Percentiles rank a stretch among this genome's conserved stretches.
Evolutionary conservation across 2,888 invertebrate species (phyloP).

Genomic region (Lagria hirta): DNA sequence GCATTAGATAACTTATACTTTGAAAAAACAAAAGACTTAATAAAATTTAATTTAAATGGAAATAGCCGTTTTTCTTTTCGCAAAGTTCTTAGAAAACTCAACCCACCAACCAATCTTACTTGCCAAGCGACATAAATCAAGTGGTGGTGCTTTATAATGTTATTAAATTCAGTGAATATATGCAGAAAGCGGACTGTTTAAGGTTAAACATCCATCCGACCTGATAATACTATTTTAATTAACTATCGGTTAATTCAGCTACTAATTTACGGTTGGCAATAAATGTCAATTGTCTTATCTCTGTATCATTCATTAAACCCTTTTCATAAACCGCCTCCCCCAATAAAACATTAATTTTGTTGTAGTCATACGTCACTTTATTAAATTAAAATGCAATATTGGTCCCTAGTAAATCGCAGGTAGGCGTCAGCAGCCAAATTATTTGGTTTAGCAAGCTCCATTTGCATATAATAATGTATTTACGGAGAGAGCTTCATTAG

Average conservation of each 20-base stretch:
- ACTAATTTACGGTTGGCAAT: slow-evolving; percentile 15
- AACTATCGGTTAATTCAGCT: slow-evolving; percentile 8
- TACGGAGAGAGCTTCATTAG: slow-evolving; percentile 50
- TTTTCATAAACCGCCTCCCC: neutral
- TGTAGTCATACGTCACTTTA: neutral
- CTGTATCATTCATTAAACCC: slow-evolving; percentile 7
- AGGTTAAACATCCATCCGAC: slow-evolving; percentile 6
- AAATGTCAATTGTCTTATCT: slow-evolving; percentile 13
- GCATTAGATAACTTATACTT: no score
- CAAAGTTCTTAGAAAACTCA: no score
- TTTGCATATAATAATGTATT: slow-evolving; percentile 53
- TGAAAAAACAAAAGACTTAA: no score
- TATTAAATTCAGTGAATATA: slow-evolving; percentile 20
- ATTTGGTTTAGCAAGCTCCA: slow-evolving; percentile 47
- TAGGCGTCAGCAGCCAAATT: slow-evolving; percentile 30
- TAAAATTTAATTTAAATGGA: no score
- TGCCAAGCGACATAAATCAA: no score
- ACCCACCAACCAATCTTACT: no score
- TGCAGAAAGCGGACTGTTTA: slow-evolving; percentile 7
- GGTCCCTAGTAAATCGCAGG: slow-evolving; percentile 5
- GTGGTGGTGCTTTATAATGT: no score
- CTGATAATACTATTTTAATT: slow-evolving; percentile 13
- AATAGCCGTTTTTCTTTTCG: no score
- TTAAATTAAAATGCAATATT: slow-evolving; percentile 2
- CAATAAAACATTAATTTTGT: slow-evolving; percentile 1